Base-by-base conservation (phyloP, 2,888 invertebrate genomes). In the Eustalomyia histrio region DNA sequence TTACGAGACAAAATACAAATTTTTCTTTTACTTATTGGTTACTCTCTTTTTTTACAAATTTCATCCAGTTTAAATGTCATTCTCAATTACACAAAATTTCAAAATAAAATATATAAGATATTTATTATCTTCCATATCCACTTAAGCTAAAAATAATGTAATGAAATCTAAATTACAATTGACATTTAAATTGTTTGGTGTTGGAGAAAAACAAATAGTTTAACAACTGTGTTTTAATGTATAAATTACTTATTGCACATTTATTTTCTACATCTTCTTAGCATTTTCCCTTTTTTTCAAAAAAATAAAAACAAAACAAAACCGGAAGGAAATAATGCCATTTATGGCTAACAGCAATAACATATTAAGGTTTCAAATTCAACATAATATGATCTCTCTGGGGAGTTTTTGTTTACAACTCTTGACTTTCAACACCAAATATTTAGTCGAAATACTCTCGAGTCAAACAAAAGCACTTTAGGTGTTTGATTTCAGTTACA, bases 381-480 rank as follows among this genome's bases (percentile, higher is more conserved):
- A 61, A 8, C 21, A 53, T 75, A 73, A 68, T 65, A 73, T 69
- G 64, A 78, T 69, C 64, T 72, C 60, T 58, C 65, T 35, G 53
- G 65, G 65, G 65, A 58, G 35, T 71, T 35, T 52, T 39, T 33
- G 29, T 24, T 29, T n/a, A 6, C 43, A 78, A 74, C 71, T 81
- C 71, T 78, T 81, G 78, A 81, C 78, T 81, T 78, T 78, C 63
- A 81, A 71, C 74, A 67, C 64, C 69, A 76, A 80, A 55, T 50
- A 69, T 72, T 50, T 58, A 58, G 18, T 24, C 39, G 16, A 65
- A 65, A 71, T 61, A 64, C 78, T 58, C 67, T 55, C 68, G 80
- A 78, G 74, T 78, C 69, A 75, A 55, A 60, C 53, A 78, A 78
- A 81, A 81, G 81, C 81, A 81, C 74, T 81, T 81, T 81, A 78